Evolutionary conservation across 2,888 invertebrate species (phyloP), one percentile per base, ranked within the genome.

Genomic region (Leucozona laternaria): DNA sequence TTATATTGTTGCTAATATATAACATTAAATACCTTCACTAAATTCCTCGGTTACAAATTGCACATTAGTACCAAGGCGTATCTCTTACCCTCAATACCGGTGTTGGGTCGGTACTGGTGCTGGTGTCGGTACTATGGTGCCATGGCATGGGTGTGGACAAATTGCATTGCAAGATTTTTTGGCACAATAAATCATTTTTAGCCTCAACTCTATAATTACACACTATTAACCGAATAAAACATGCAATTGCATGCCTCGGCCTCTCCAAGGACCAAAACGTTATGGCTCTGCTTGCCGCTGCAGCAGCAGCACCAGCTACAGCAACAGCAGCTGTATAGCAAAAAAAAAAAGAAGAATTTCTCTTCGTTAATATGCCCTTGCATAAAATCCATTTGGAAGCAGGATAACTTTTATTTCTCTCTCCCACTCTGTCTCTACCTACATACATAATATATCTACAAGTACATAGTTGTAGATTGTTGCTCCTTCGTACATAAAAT

Each of bases 151-250:
- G 8, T 20, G 17, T 34, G 43, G 68, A 53, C 58, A 73, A 85
- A 85, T 80, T 85, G 45, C 77, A 81, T 68, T 64, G 60, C 81
- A 60, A 43, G 68, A 77, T 62, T 77, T 80, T 84, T 85, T 72
- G 72, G 77, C 80, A 73, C 77, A 55, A 72, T 85, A 85, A 85
- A 81, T 81, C 85, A 85, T 81, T 77, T 77, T 58, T 50, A 70
- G 77, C 55, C 81, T 62, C 62, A 64, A 57, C 77, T 81, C 77
- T 62, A 73, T 85, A 85, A 85, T 85, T 85, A 85, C 85, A 85
- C 72, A 77, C 85, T 85, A 85, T 85, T 85, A 85, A 85, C 68
- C 72, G 62, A 81, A 77, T 85, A 73, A 81, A 85, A 85, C 85
- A 85, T 85, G 85, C 85, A 81, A 85, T 70, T 62, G 60, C 68